A percentile compares a stretch with the other conserved stretches of the same genome.
These are phyloP conservation scores for Ostrea denselamellosa DNA, from an alignment of 1,140 invertebrate species.

Conservation along the genomic window DNA sequence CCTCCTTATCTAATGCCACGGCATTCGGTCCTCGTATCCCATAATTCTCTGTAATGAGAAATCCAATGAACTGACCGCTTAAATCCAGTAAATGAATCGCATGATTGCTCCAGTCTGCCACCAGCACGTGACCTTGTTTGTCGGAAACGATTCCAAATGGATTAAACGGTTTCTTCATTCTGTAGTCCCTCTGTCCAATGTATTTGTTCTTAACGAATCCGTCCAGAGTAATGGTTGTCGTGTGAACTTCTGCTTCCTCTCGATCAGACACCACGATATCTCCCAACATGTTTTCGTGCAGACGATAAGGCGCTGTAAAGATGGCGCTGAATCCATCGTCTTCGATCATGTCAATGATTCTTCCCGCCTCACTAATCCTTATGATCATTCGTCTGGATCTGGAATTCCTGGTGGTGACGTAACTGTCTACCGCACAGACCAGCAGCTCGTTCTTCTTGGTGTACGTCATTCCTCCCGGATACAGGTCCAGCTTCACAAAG, in stretches of 20 bases:
- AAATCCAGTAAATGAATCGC: slow-evolving; percentile 60
- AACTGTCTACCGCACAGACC: slow-evolving; percentile 65
- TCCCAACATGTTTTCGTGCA: slow-evolving; percentile 60
- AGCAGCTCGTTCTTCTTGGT: slow-evolving; percentile 62
- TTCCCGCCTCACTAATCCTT: slow-evolving; percentile 59
- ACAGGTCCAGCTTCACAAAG: slow-evolving; percentile 60
- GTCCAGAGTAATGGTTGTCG: slow-evolving; percentile 58
- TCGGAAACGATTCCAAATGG: slow-evolving; percentile 65
- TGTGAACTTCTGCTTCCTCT: slow-evolving; percentile 61
- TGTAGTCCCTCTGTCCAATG: slow-evolving; percentile 54
- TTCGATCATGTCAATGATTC: slow-evolving; percentile 61
- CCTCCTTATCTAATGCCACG: slow-evolving; percentile 60
- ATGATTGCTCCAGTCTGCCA: slow-evolving; percentile 66
- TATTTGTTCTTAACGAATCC: slow-evolving; percentile 60
- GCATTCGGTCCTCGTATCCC: slow-evolving; percentile 65
- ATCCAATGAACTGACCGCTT: slow-evolving; percentile 62
- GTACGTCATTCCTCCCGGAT: slow-evolving; percentile 64
- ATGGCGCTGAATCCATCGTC: slow-evolving; percentile 59
- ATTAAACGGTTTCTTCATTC: slow-evolving; percentile 62
- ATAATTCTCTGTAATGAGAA: slow-evolving; percentile 62
- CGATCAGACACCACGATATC: slow-evolving; percentile 61
- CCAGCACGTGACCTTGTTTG: slow-evolving; percentile 56
- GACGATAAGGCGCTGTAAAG: slow-evolving; percentile 58
- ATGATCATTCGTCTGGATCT: slow-evolving; percentile 59
- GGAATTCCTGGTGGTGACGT: slow-evolving; percentile 58